Percentiles rank a stretch among this genome's conserved stretches.
Conservation (phyloP, 2,888 invertebrate genomes). For the Lochmaea capreae region DNA sequence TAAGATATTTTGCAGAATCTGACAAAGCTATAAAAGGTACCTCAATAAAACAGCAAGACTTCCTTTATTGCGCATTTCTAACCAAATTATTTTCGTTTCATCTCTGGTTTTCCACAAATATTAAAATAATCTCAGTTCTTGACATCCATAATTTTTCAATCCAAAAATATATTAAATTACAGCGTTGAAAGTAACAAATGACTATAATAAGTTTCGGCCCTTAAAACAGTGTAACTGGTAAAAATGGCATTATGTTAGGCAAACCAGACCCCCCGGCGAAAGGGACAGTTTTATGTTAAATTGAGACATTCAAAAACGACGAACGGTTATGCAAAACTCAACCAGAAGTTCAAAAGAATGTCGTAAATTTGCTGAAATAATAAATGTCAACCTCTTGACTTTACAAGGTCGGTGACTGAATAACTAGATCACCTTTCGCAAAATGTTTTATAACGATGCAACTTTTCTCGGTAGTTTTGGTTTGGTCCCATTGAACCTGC, state of each 20-base stretch:
- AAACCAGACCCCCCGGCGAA: constrained; percentile 50
- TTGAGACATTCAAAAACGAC: constrained; percentile 54
- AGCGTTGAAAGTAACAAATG: constrained; percentile 37
- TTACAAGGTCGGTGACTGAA: constrained; percentile 42
- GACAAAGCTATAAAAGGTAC: constrained; percentile 10
- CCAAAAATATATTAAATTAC: constrained; percentile 34
- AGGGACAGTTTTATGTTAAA: constrained; percentile 44
- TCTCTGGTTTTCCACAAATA: constrained; percentile 4
- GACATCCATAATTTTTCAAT: constrained; percentile 17
- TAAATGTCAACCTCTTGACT: constrained; percentile 48
- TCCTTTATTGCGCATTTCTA: constrained; percentile 10
- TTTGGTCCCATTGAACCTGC: constrained; percentile 20
- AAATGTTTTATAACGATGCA: constrained; percentile 42
- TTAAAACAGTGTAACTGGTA: constrained; percentile 30
- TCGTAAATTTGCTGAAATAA: constrained; percentile 51
- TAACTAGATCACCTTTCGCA: constrained; percentile 45
- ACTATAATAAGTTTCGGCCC: constrained; percentile 28
- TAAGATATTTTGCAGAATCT: neutral
- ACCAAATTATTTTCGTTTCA: neutral
- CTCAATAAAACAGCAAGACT: constrained; percentile 15
- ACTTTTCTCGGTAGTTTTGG: constrained; percentile 30
- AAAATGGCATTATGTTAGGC: constrained; percentile 38
- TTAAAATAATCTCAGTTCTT: constrained; percentile 17
- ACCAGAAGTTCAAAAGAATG: constrained; percentile 48
- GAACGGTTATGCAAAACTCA: constrained; percentile 57